A percentile compares a stretch with the other conserved stretches of the same genome.
These are phyloP conservation scores for Bilobella aurantiaca DNA, from an alignment of 1,140 invertebrate species.

Conservation along the genomic window DNA sequence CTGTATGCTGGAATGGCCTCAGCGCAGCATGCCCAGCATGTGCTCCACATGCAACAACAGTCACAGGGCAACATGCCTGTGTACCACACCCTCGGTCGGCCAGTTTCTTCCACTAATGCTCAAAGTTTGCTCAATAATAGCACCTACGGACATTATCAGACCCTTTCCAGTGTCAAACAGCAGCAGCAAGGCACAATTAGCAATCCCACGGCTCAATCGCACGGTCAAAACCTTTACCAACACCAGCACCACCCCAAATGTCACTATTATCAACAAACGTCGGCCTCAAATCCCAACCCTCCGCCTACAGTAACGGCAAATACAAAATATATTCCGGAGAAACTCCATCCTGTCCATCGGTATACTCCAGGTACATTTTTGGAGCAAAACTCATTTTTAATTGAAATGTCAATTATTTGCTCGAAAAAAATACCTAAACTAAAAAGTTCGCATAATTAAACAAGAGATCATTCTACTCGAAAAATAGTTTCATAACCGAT, in stretches of 20 bases:
- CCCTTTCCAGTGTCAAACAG: conserved; percentile 17
- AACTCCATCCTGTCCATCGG: conserved; percentile 33
- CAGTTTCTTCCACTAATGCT: conserved; percentile 15
- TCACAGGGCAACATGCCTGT: conserved; percentile 8
- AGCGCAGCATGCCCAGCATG: conserved; percentile 11
- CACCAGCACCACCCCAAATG: conserved; percentile 34
- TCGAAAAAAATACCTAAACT: no score
- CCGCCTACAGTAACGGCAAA: background rate
- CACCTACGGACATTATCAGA: conserved; percentile 26
- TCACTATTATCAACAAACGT: conserved; percentile 31
- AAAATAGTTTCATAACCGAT: no score
- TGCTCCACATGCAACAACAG: conserved; percentile 2
- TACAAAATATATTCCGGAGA: conserved; percentile 34
- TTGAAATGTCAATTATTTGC: no score
- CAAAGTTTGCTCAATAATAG: conserved; percentile 27
- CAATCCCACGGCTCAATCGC: background rate
- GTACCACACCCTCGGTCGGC: conserved; percentile 25
- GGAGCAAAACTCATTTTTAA: no score
- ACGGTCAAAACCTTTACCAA: conserved; percentile 10
- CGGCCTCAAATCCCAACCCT: conserved; percentile 1
- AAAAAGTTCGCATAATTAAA: no score
- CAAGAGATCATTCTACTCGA: no score
- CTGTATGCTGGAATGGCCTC: background rate
- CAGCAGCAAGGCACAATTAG: conserved; percentile 17
- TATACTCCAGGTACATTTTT: conserved; percentile 35